These are phyloP conservation scores for Lymantria monacha DNA, from an alignment of 2,888 invertebrate species.

Conservation along the genomic window DNA sequence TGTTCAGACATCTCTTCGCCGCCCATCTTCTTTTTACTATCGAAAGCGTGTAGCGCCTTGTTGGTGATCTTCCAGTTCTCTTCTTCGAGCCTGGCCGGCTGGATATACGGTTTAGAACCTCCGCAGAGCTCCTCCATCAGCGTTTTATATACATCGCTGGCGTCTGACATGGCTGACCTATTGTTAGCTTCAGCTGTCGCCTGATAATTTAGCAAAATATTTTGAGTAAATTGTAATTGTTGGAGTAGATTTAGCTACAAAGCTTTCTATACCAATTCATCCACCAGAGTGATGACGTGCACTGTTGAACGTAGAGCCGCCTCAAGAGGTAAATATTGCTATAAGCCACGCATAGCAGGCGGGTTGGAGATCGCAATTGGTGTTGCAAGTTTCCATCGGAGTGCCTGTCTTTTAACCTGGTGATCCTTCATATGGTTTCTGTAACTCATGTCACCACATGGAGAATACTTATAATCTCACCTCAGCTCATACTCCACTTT, in stretches of 20 bases:
- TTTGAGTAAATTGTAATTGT: background rate
- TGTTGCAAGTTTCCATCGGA: too few species aligned
- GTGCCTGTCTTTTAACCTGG: too few species aligned
- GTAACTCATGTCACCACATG: too few species aligned
- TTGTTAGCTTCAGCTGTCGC: constrained; percentile 99
- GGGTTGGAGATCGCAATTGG: too few species aligned
- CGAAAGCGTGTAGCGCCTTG: constrained; percentile 88
- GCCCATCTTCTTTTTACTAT: constrained; percentile 97
- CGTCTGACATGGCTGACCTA: constrained; percentile 95
- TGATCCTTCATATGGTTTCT: too few species aligned
- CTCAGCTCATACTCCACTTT: too few species aligned
- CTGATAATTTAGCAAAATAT: constrained; percentile 56
- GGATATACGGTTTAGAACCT: constrained; percentile 95
- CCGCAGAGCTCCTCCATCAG: constrained; percentile 98
- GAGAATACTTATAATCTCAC: too few species aligned
- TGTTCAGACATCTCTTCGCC: constrained; percentile 94
- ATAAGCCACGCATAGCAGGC: too few species aligned
- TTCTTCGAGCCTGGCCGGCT: constrained; percentile 88
- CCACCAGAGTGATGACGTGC: too few species aligned
- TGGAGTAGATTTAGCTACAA: background rate
- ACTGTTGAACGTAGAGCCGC: too few species aligned
- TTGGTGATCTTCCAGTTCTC: constrained; percentile 92
- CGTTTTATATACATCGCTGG: constrained; percentile 93
- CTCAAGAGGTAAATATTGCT: too few species aligned
- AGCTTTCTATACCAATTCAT: too few species aligned